phyloP scores from a whole-genome alignment of 2,797 vertebrate species.

The Bovichtus diacanthus region DNA sequence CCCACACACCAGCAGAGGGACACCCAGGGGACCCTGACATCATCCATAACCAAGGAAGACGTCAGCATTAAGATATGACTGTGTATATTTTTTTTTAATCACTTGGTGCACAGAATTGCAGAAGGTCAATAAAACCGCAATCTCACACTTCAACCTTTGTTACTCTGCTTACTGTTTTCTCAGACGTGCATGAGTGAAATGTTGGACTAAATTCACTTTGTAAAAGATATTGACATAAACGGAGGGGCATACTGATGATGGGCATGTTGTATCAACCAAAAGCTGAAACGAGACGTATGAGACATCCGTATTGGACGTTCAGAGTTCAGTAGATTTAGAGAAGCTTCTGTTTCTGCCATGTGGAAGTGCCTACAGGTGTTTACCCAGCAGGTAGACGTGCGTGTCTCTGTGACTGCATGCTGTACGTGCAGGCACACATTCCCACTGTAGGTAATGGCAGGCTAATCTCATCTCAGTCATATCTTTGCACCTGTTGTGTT shows the following conservation, averaged over 20 bases:
- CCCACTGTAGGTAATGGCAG: neutral
- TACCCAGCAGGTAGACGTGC: neutral
- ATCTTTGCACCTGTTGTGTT: slow-evolving; percentile 41
- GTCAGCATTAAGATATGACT: neutral
- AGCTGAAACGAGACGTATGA: no score
- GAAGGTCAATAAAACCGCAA: neutral
- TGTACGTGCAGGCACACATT: slow-evolving; percentile 45
- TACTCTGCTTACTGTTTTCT: neutral
- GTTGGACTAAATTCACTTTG: neutral
- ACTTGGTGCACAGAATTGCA: neutral
- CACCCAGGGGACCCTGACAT: neutral
- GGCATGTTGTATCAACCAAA: neutral
- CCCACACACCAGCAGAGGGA: slow-evolving; percentile 5
- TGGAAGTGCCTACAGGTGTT: neutral
- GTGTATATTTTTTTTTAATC: slow-evolving; percentile 32
- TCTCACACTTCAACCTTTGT: slow-evolving; percentile 12
- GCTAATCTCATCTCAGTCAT: slow-evolving; percentile 51
- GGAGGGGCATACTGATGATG: neutral
- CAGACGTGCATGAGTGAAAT: no score
- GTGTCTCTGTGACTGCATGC: neutral
- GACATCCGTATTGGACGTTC: neutral
- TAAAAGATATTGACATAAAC: neutral
- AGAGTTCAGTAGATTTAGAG: neutral
- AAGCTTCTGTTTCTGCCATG: neutral
- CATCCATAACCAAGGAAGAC: neutral